Conservation (phyloP, 2,888 invertebrate genomes). For the Eristalinus aeneus region DNA sequence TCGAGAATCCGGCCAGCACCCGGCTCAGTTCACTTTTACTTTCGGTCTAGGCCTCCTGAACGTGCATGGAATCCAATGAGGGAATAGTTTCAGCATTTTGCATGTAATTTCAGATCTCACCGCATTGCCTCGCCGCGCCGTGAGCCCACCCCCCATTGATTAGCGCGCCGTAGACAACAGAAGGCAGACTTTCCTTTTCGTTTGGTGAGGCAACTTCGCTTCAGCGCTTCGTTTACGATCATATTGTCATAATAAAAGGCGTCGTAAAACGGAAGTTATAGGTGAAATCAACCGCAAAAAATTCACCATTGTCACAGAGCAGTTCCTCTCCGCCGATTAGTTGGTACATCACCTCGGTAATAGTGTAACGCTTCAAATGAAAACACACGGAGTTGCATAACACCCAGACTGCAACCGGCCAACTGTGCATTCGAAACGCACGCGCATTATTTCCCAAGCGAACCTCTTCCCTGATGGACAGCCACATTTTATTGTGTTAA, state of each 20-base stretch:
- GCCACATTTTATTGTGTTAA: conserved; percentile 17
- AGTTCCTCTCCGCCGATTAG: not conserved
- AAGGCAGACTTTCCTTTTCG: conserved; percentile 61
- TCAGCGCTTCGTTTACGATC: conserved; percentile 22
- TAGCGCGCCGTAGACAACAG: conserved; percentile 10
- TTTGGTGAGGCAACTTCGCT: conserved; percentile 14
- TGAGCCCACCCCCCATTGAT: not conserved
- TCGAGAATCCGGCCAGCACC: conserved; percentile 27
- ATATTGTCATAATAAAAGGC: conserved; percentile 43
- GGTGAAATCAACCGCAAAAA: conserved; percentile 39
- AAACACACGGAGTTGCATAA: conserved; percentile 40
- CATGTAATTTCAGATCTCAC: conserved; percentile 46
- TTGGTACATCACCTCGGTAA: not conserved
- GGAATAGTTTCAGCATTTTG: conserved; percentile 42
- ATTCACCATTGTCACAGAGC: conserved; percentile 24
- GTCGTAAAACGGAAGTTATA: conserved; percentile 56
- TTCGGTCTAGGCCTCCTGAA: conserved; percentile 38
- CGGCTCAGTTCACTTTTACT: conserved; percentile 53
- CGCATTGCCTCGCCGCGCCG: conserved; percentile 12
- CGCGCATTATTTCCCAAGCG: conserved; percentile 39
- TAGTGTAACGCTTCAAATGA: conserved; percentile 19
- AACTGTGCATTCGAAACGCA: conserved; percentile 44
- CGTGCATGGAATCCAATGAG: conserved; percentile 40
- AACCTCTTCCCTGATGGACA: conserved; percentile 16
- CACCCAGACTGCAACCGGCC: conserved; percentile 23